A percentile compares a stretch with the other conserved stretches of the same genome.
Evolutionary conservation across 2,113 vertebrate genomes (phyloP).

Genomic region (Ranitomeya imitator): DNA sequence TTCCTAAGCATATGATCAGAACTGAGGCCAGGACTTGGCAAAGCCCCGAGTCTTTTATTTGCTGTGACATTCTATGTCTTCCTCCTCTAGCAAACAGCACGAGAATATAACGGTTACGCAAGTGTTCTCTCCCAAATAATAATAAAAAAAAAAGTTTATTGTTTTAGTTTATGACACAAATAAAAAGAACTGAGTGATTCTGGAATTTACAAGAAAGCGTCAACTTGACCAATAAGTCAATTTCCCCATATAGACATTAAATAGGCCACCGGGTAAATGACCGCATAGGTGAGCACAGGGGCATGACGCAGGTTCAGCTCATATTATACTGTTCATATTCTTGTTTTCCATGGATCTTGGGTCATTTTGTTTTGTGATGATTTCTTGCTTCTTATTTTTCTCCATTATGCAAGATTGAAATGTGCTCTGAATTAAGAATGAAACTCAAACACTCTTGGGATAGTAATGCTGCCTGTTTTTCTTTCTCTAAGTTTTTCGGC

Average conservation of each 20-base stretch:
- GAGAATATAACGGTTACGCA: background rate
- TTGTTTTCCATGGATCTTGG: conserved; percentile 57
- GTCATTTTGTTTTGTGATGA: conserved; percentile 63
- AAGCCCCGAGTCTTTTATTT: background rate
- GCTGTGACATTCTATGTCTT: background rate
- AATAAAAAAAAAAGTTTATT: conserved; percentile 18
- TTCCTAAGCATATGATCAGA: background rate
- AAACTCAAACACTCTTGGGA: conserved; percentile 67
- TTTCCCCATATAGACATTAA: background rate
- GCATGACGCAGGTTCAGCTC: conserved; percentile 53
- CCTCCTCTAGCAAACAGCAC: background rate
- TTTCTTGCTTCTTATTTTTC: conserved; percentile 24
- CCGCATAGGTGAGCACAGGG: background rate
- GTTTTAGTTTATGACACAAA: conserved; percentile 32
- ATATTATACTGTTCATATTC: conserved; percentile 58
- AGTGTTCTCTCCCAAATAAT: background rate
- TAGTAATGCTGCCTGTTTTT: conserved; percentile 61
- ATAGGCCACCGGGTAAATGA: background rate
- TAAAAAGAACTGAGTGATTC: background rate
- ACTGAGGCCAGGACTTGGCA: background rate
- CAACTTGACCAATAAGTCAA: background rate
- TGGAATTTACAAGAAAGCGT: background rate
- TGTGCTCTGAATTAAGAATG: conserved; percentile 71
- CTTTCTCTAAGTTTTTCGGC: conserved; percentile 62
- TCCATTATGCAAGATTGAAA: conserved; percentile 64